A percentile compares a stretch with the other conserved stretches of the same genome.
phyloP scores from a whole-genome alignment of 92 coral and sea anemone genomes.

The Parazoanthus atlanticus region DNA sequence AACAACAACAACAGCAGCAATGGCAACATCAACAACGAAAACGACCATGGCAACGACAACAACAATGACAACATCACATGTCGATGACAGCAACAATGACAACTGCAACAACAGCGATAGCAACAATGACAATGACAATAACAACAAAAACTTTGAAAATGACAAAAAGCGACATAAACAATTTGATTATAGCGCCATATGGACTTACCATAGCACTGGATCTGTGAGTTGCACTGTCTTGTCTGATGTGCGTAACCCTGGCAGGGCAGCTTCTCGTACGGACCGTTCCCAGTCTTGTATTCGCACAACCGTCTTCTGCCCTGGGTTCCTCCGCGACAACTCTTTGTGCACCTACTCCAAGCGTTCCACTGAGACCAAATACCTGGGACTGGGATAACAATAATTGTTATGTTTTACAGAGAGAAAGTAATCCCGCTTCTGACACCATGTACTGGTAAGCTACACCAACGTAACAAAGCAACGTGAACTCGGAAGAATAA shows the following conservation, averaged over 20 bases:
- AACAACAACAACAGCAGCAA: too few species aligned
- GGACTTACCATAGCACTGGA: slow-evolving; percentile 3
- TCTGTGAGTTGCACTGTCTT: slow-evolving; percentile 22
- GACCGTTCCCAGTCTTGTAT: slow-evolving; percentile 14
- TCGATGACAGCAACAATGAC: too few species aligned
- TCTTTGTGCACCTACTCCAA: slow-evolving; percentile 13
- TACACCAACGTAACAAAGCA: too few species aligned
- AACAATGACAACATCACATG: too few species aligned
- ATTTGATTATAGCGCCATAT: not conserved
- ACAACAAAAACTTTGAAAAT: not conserved
- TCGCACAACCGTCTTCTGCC: slow-evolving; percentile 36
- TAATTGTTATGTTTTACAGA: too few species aligned
- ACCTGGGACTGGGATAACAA: slow-evolving; percentile 14
- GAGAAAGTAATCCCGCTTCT: too few species aligned
- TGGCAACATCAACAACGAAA: too few species aligned
- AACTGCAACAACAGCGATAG: too few species aligned
- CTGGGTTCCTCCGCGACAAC: slow-evolving; percentile 31
- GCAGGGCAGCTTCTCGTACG: slow-evolving; percentile 26
- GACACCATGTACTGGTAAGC: too few species aligned
- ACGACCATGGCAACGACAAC: too few species aligned
- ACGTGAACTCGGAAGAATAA: too few species aligned
- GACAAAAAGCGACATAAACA: too few species aligned
- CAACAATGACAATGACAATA: not conserved
- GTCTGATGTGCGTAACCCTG: slow-evolving; percentile 23
- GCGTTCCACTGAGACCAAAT: slow-evolving; percentile 26